Percentiles rank a stretch among this genome's conserved stretches.
These are phyloP conservation scores for Cebus imitator DNA, from an alignment of 2,113 vertebrate species.

Conservation along the genomic window DNA sequence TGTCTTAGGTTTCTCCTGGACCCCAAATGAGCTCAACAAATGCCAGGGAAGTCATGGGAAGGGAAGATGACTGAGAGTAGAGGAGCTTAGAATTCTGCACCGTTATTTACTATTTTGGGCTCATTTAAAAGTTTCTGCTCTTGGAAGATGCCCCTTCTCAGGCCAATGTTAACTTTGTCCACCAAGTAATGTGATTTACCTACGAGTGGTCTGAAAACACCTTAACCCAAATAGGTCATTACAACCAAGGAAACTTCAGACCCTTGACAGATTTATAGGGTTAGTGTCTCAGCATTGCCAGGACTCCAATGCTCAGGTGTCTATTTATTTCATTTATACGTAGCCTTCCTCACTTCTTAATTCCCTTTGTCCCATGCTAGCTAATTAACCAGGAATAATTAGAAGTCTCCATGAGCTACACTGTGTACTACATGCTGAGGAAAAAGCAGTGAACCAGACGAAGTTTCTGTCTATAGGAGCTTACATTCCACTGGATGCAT, in stretches of 20 bases:
- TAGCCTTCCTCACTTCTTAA: not conserved
- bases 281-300: not conserved
- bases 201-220: not conserved
- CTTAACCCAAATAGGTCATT: not conserved
- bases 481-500: not conserved
- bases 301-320: no score
- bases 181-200: not conserved
- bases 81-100: not conserved
- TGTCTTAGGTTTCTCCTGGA: not conserved
- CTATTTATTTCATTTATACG: not conserved
- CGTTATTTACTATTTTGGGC: not conserved
- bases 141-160: not conserved
- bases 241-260: not conserved
- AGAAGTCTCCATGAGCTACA: not conserved
- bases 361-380: rapidly evolving
- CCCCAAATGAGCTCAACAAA: not conserved
- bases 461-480: not conserved
- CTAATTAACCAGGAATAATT: not conserved
- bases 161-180: not conserved
- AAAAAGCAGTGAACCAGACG: not conserved
- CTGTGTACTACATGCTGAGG: not conserved
- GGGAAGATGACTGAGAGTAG: not conserved
- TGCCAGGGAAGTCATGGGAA: not conserved
- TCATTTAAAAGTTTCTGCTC: not conserved
- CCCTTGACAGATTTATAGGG: not conserved